Evolutionary conservation across 2,888 invertebrate genomes (phyloP).

Genomic region (Sisyra terminalis): DNA sequence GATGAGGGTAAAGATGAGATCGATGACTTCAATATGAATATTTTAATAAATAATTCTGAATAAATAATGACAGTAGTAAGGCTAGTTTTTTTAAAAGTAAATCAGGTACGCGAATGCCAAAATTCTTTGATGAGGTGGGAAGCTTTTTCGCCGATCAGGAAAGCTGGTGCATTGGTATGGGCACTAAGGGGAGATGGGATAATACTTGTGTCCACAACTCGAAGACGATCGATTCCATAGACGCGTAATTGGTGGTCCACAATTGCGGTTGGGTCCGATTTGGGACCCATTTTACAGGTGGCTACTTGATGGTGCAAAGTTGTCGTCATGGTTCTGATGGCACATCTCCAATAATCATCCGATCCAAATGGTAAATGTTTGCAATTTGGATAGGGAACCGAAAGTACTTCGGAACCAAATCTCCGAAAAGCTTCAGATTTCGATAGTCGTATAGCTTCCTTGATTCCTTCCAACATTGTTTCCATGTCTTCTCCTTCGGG

Average conservation of each 20-base stretch:
- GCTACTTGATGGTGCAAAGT: conserved; percentile 12
- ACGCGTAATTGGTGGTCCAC: conserved; percentile 46
- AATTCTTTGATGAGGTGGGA: conserved; percentile 43
- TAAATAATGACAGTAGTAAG: too few species aligned
- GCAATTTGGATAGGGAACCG: conserved; percentile 24
- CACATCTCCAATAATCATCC: conserved; percentile 10
- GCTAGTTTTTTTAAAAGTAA: too few species aligned
- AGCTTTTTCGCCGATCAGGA: conserved; percentile 57
- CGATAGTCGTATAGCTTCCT: conserved; percentile 21
- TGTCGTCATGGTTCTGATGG: conserved; percentile 9
- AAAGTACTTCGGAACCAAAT: too few species aligned
- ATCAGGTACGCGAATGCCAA: conserved; percentile 22
- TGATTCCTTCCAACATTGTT: conserved; percentile 36
- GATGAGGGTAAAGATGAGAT: too few species aligned
- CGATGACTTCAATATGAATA: too few species aligned
- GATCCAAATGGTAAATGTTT: conserved; percentile 14
- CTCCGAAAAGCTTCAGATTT: conserved; percentile 11
- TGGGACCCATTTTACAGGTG: conserved; percentile 21
- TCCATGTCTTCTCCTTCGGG: conserved; percentile 26
- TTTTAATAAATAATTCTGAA: too few species aligned
- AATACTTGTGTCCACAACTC: conserved; percentile 53
- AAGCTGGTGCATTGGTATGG: conserved; percentile 50
- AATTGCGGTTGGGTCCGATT: conserved; percentile 39
- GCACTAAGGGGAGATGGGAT: conserved; percentile 46
- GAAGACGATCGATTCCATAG: conserved; percentile 37